Conservation (phyloP, 2,797 vertebrate species). For the Gymnopithys bicolor region DNA sequence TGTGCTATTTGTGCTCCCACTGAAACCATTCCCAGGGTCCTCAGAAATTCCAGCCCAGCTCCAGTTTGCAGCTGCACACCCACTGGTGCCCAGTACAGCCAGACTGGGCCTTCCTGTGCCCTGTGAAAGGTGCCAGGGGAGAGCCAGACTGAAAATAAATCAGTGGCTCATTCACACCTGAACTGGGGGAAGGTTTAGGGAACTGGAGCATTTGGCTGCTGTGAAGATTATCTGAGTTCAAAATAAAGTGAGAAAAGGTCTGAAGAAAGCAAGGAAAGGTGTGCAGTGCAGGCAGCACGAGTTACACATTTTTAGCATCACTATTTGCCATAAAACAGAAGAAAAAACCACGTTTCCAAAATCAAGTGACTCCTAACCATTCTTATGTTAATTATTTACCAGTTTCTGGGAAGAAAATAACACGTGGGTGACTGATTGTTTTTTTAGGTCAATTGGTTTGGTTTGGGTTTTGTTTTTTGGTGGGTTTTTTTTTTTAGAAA, state of each 20-base stretch:
- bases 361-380: conserved; percentile 60
- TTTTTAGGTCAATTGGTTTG: conserved; percentile 52
- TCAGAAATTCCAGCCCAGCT: neutral
- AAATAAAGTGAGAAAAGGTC: conserved; percentile 34
- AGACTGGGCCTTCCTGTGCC: neutral
- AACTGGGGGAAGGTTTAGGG: neutral
- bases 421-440: conserved; percentile 53
- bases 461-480: neutral
- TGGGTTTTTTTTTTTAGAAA: conserved; percentile 65
- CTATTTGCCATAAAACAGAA: conserved; percentile 45
- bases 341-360: conserved; percentile 5
- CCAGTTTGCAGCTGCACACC: neutral
- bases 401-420: conserved; percentile 39
- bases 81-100: neutral
- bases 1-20: neutral
- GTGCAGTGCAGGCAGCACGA: conserved; percentile 60
- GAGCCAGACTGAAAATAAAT: neutral
- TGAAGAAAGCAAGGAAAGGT: conserved; percentile 20
- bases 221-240: conserved; percentile 12
- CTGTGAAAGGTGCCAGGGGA: neutral
- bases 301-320: conserved; percentile 18
- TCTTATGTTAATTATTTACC: neutral
- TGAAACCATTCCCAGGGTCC: neutral
- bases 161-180: neutral
- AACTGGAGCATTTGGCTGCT: conserved; percentile 6